phyloP scores from a whole-genome alignment of 2,888 invertebrate species.

The Cataglyphis rosenhaueri region DNA sequence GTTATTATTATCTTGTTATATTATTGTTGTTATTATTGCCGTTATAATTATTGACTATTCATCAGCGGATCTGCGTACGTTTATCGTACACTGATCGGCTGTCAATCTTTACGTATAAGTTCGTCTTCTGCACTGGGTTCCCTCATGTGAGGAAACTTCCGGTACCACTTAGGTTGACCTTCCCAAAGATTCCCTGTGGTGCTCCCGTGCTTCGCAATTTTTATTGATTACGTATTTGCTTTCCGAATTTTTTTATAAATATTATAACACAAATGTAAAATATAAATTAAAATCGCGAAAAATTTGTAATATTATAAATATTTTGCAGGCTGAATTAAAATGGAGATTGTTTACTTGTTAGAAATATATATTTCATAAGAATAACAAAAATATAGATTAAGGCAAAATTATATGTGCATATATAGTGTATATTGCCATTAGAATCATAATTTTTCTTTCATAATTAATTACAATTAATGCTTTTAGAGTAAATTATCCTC shows the following conservation, averaged over 20 bases:
- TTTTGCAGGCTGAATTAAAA: not conserved
- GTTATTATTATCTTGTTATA: slow-evolving; percentile 71
- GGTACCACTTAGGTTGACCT: slow-evolving; percentile 41
- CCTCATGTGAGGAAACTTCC: slow-evolving; percentile 47
- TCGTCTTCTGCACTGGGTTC: slow-evolving; percentile 44
- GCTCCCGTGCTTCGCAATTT: slow-evolving; percentile 35
- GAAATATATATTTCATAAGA: not conserved
- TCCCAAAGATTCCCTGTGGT: slow-evolving; percentile 36
- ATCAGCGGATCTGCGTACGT: slow-evolving; percentile 61
- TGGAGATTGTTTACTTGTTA: not conserved
- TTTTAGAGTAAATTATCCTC: not conserved
- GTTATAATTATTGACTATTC: slow-evolving; percentile 69
- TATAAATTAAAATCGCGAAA: not conserved
- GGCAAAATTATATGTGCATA: not conserved
- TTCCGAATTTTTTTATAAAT: not conserved
- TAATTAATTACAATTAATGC: not conserved
- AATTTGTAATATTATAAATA: not conserved
- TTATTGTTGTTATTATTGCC: slow-evolving; percentile 73
- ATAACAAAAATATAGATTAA: not conserved
- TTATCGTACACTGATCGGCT: slow-evolving; percentile 59
- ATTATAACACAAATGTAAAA: not conserved
- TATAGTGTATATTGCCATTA: not conserved
- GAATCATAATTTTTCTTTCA: not conserved
- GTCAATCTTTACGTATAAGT: slow-evolving; percentile 67
- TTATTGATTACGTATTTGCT: not conserved